Evolutionary conservation across 2,797 vertebrate species (phyloP), one percentile per base, ranked within the genome.

Genomic region (Pseudotriccus pelzelni): DNA sequence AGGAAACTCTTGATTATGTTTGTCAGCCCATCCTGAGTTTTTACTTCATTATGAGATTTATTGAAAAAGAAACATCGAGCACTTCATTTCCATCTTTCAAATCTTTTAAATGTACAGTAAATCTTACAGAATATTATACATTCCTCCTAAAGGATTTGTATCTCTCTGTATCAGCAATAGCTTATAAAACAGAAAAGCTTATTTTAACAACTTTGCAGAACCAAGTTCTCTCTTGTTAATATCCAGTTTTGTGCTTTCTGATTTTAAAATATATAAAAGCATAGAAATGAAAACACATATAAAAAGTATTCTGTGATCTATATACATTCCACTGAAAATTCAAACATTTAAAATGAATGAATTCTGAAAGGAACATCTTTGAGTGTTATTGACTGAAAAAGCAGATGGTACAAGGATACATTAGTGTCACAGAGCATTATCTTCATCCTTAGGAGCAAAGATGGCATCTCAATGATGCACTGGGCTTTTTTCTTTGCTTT

Each of bases 301-400:
- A 80, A 81, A 69, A 92, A 52, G 24, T 43, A 21, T 67, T 83
- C 62, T 24, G 67, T 28, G 34, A 88, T 86, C 69, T 69, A 60
- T 73, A 67, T 60, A 37, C 52, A 84, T 91, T 82, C 44, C 58
- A 80, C 9, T 20, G 64, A 90, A 95, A 94, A 84, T 64, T 8
- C 88, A 91, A 88, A 74, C 67, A 79, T 91, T 91, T 93, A 84
- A 93, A 94, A 93, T 82, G 82, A 91, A 96, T 84, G 74, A 90
- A 82, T 94, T 90, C 83, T 93, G 89, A 95, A 94, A 94, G 89
- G 67, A 96, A 84, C 47, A 93, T 56, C 94, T 96, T 89, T 94
- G 95, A 94, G 67, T 88, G 67, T 93, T 95, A 94, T 93, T 96
- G 96, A 96, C 94, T 95, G 89, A 96, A 96, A 96, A 95, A 94